Base-by-base conservation (phyloP, 2,113 vertebrate genomes). In the Cyprinodon brontotheroides region DNA sequence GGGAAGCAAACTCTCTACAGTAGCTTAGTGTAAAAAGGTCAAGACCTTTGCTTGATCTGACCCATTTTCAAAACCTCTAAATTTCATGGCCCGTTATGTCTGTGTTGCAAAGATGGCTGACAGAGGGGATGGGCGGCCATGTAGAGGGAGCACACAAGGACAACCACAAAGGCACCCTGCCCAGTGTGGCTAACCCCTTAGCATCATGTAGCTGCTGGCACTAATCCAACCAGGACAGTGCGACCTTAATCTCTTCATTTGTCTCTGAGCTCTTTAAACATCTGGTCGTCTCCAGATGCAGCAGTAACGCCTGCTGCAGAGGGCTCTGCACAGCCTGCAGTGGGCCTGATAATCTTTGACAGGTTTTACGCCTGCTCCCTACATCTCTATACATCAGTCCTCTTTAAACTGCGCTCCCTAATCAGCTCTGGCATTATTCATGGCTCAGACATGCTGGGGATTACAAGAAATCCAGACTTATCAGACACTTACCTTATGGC, bases 221-320 rank as follows among this genome's bases (percentile, higher is more conserved):
- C 63, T 82, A 71, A 86, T 91, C 91, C 91, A 90, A 65, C 68
- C 80, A 71, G 87, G 81, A 86, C 90, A 88, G 71, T n/a, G 78
- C 37, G 76, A 89, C 89, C 90, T 89, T 90, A 92, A 93, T 93
- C 89, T 80, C 69, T 38, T 71, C 22, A 68, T 76, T 77, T 75
- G 72, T 77, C 81, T 80, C 78, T 61, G 75, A 80, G 82, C 76
- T 79, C 41, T 61, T 4, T 15, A 82, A 81, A 85, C 89, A 93
- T 89, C 91, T 92, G 87, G 79, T 72, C 70, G 67, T 69, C 65
- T 81, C 77, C 2, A 70, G 78, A 83, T 69, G 69, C 75, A 77
- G 45, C 61, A 45, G 60, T 72, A 59, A 53, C 8, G 67, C 61
- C 70, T 22, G 76, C 17, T 50, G 66, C 68, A 14, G 22, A 66